phyloP scores from a whole-genome alignment of 1,140 invertebrate genomes.

The Bradynema listronoti region DNA sequence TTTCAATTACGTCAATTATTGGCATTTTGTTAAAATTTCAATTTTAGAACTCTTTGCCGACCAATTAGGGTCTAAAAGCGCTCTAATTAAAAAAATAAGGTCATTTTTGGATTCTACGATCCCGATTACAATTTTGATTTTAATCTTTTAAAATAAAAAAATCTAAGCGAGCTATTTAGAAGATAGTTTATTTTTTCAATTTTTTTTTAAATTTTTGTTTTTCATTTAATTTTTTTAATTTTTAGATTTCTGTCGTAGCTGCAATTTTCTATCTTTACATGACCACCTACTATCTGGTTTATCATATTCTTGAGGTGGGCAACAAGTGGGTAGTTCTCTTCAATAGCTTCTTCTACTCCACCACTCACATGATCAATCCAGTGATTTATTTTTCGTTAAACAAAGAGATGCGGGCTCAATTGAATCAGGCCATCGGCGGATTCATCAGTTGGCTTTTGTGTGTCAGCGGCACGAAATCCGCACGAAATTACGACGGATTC shows the following conservation, averaged over 20 bases:
- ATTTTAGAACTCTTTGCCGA: no score
- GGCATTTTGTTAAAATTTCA: no score
- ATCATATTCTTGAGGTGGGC: slow-evolving; percentile 49
- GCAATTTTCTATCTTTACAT: slow-evolving; percentile 57
- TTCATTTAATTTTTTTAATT: no score
- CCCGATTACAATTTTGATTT: no score
- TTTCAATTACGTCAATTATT: no score
- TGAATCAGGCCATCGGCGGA: slow-evolving; percentile 32
- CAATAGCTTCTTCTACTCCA: slow-evolving; percentile 57
- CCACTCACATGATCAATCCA: slow-evolving; percentile 57
- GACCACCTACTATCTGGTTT: slow-evolving; percentile 52
- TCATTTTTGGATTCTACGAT: no score
- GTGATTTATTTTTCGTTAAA: slow-evolving; percentile 51
- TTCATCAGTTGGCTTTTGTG: slow-evolving; percentile 35
- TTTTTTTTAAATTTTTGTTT: no score
- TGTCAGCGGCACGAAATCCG: slow-evolving; percentile 14
- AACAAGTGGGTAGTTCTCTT: slow-evolving; percentile 54
- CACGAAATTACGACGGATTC: slow-evolving; percentile 12
- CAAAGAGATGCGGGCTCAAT: slow-evolving; percentile 48
- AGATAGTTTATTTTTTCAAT: no score
- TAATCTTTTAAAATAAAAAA: no score
- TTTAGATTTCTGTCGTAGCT: slow-evolving; percentile 56
- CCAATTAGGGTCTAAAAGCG: no score
- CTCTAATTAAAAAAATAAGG: slow-evolving; percentile 5
- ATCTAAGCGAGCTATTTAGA: slow-evolving; percentile 14